A percentile compares a stretch with the other conserved stretches of the same genome.
Conservation (phyloP, 2,113 vertebrate genomes). For the Aepyceros melampus region DNA sequence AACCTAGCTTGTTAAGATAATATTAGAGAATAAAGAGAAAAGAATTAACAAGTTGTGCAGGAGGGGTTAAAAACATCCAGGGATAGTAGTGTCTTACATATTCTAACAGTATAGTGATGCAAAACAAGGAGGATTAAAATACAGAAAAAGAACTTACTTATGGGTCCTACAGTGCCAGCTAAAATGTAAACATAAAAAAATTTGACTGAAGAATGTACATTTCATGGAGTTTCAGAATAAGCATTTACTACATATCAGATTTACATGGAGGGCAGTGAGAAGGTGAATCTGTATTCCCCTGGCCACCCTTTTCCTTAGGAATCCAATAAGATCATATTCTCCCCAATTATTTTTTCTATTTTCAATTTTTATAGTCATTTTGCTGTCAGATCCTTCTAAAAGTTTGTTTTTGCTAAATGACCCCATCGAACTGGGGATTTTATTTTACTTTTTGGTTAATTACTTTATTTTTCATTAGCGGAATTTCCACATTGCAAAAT, state of each 20-base stretch:
- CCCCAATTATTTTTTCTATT: background rate
- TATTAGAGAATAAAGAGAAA: background rate
- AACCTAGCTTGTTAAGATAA: background rate
- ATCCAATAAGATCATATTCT: background rate
- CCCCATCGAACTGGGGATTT: background rate
- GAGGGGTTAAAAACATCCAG: background rate
- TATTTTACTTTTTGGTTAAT: background rate
- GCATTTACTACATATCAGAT: background rate
- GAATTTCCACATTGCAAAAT: background rate
- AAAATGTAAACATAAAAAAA: constrained; percentile 27
- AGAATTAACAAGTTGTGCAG: background rate
- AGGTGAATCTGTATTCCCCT: background rate
- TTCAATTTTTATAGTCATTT: background rate
- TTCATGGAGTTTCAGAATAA: background rate
- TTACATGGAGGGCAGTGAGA: background rate
- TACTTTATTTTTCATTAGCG: background rate
- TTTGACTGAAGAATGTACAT: background rate
- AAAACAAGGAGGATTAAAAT: background rate
- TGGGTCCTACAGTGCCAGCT: background rate
- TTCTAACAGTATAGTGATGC: background rate
- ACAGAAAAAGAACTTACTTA: constrained; percentile 43
- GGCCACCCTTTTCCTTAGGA: background rate
- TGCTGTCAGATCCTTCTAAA: background rate
- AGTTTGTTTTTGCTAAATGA: background rate
- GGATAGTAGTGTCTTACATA: background rate